Evolutionary conservation across 1,140 invertebrate species (phyloP).

Genomic region (Drusus annulatus): DNA sequence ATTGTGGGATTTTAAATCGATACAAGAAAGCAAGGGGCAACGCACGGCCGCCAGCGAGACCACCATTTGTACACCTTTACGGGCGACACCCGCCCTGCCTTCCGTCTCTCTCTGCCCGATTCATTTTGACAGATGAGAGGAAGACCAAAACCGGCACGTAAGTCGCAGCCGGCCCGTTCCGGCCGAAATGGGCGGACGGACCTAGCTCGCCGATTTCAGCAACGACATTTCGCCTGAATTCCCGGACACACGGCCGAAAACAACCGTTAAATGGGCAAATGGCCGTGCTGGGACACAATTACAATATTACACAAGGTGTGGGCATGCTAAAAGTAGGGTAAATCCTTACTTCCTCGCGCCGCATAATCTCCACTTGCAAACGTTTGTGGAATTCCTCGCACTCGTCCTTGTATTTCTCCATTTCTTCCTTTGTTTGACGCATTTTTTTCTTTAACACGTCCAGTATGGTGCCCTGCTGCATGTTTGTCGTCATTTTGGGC

Average conservation of each 20-base stretch:
- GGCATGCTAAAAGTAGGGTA: conserved; percentile 27
- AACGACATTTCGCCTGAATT: conserved; percentile 19
- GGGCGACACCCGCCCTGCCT: conserved; percentile 18
- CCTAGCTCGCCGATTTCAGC: conserved; percentile 25
- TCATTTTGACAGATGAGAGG: conserved; percentile 47
- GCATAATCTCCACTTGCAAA: conserved; percentile 90
- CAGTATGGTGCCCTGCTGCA: conserved; percentile 89
- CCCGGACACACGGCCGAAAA: conserved; percentile 26
- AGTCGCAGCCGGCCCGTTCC: conserved; percentile 4
- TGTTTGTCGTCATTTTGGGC: conserved; percentile 86
- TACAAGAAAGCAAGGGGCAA: conserved; percentile 48
- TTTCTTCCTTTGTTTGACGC: conserved; percentile 97
- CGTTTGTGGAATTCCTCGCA: conserved; percentile 93
- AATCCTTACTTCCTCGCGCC: conserved; percentile 93
- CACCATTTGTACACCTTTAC: conserved; percentile 46
- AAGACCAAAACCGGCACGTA: conserved; percentile 32
- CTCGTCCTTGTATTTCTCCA: conserved; percentile 97
- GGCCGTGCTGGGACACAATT: not conserved
- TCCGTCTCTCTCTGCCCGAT: conserved; percentile 39
- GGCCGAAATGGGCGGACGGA: conserved; percentile 45
- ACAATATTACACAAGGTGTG: not conserved
- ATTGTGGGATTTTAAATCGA: conserved; percentile 49
- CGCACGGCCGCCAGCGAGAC: conserved; percentile 15
- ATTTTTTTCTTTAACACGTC: conserved; percentile 99
- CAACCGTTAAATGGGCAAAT: conserved; percentile 28